Base-by-base conservation (phyloP, 1,140 invertebrate species). In the Drosophila lowei region DNA sequence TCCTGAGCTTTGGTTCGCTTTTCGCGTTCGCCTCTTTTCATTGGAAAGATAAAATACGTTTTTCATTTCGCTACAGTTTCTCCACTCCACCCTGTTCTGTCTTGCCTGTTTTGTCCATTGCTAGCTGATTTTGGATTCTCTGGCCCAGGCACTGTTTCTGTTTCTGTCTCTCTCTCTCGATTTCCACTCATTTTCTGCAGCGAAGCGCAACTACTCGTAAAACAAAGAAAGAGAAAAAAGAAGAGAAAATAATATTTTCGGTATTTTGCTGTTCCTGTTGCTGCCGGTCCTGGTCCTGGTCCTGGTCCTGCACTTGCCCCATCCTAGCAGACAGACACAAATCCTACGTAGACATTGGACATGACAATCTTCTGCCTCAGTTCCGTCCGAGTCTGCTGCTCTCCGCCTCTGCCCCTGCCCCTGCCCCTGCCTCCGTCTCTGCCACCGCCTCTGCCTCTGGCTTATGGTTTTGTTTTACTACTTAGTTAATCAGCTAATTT, bases 401-500 rank as follows among this genome's bases (percentile, higher is more conserved):
- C 34, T 60, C 28, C 38, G 46, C 50, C 23, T 5, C 23, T 42
- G 42, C 55, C 57, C 38, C 21, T n/a, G 56, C 55, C 56, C 34
- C 55, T 70, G 71, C 18, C 18, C 2, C 18, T 1, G 18, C 18
- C 18, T 18, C 18, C 1, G 42, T 50, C 57, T 43, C 18, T 1
- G 18, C 18, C 18, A 1, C 18, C 1, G 42, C 55, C 57, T 43
- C 21, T 16, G 56, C 62, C 56, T 41, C 55, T 70, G 71, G 77
- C 81, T 84, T 79, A 79, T 84, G 79, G 58, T 67, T 68, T 86
- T 85, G 81, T 70, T 80, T 80, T 77, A 80, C 81, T 80, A 77
- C 72, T 86, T 80, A 85, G 81, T 85, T 85, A 85, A 85, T 85
- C 80, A 85, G 81, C 80, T 86, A 85, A 85, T 85, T 85, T 85